Base-by-base conservation (phyloP, 2,888 invertebrate species). In the Caradrina kadenii region DNA sequence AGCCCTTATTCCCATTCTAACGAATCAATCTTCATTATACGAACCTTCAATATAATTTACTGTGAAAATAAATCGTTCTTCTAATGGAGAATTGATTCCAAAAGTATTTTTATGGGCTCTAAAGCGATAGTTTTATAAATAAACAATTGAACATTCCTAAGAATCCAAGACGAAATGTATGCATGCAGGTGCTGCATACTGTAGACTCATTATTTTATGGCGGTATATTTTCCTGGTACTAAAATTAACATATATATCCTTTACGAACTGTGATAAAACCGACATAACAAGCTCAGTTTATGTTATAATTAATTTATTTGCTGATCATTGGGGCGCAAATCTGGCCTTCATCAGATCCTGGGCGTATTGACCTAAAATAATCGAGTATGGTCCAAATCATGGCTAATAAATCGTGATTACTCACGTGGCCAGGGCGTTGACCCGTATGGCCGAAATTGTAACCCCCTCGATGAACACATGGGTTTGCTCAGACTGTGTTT, bases 341-440 rank as follows among this genome's bases (percentile, higher is more conserved):
- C 69, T 73, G 70, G 22, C 52, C 65, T 72, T 73, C 76, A 54
- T 75, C 73, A 69, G 59, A 66, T 83, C 69, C 63, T 62, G 59
- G 39, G 59, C 75, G 59, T 73, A 79, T 76, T 83, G 81, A 75
- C 81, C 81, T 76, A 81, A 69, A 80, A 53, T 73, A 73, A 79
- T 85, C 60, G 70, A 73, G 69, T 76, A 68, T 81, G 73, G 56
- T 74, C 81, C 73, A 78, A 89, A 88, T 88, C 86, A 89, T 88
- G 86, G 86, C 82, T 88, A 90, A 88, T 90, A 90, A 91, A 81
- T 76, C 79, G 45, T 69, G 76, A 70, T 76, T 69, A 80, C 88
- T 87, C 92, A 93, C 91, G 90, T 93, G 93, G 87, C 85, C 63
- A 78, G 93, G 91, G 81, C 87, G 80, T 84, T 89, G 92, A 93